Evolutionary conservation across 1,140 invertebrate genomes (phyloP).

Genomic region (Drosophila setifemur): DNA sequence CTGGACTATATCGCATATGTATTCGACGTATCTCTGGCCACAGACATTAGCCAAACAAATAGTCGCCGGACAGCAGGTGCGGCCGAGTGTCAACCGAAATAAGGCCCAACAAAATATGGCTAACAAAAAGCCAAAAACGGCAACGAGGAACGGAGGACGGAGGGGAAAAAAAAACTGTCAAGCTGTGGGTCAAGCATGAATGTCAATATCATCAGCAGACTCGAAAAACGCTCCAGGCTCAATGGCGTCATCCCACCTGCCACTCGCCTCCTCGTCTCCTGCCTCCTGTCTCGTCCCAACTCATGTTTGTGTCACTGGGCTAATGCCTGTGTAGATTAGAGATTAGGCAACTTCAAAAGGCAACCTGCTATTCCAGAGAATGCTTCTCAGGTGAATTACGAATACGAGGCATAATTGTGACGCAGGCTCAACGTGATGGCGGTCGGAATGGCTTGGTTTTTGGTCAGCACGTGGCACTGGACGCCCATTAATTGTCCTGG

Average conservation of each 20-base stretch:
- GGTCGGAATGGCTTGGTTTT: constrained; percentile 23
- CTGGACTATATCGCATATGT: constrained; percentile 3
- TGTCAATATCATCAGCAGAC: constrained; percentile 70
- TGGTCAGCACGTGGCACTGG: constrained; percentile 26
- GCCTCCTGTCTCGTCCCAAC: background rate
- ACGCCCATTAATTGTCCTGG: constrained; percentile 61
- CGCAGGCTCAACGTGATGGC: constrained; percentile 53
- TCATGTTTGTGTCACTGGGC: constrained; percentile 58
- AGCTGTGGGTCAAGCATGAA: constrained; percentile 66
- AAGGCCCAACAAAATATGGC: constrained; percentile 40
- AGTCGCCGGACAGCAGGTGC: constrained; percentile 56
- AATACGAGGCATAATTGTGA: constrained; percentile 54
- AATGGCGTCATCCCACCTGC: constrained; percentile 36
- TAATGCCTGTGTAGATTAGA: constrained; percentile 78
- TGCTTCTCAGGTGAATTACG: constrained; percentile 46
- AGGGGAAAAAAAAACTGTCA: constrained; percentile 7
- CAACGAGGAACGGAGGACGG: background rate
- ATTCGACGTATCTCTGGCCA: constrained; percentile 11
- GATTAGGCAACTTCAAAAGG: constrained; percentile 70
- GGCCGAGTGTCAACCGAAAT: constrained; percentile 69
- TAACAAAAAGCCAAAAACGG: constrained; percentile 27
- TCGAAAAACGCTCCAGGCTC: constrained; percentile 43
- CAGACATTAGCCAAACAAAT: constrained; percentile 39
- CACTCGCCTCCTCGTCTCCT: background rate
- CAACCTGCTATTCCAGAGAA: background rate